Evolutionary conservation across 2,113 vertebrate genomes (phyloP).

Genomic region (Oenanthe oenanthe): DNA sequence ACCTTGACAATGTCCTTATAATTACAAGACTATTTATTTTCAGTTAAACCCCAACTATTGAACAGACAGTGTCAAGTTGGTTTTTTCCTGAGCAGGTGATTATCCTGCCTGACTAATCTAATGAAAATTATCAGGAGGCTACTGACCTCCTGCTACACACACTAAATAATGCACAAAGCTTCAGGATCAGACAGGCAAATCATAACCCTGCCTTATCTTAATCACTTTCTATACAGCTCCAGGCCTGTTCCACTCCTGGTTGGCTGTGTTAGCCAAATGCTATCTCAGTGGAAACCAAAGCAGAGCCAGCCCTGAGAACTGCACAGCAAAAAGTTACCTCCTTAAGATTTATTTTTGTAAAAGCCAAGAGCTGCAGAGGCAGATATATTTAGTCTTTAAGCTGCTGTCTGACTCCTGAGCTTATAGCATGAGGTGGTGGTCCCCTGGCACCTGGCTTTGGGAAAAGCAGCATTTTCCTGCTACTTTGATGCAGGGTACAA

Average conservation of each 20-base stretch:
- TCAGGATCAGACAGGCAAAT: slow-evolving; percentile 62
- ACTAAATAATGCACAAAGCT: slow-evolving; percentile 65
- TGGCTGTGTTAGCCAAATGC: slow-evolving; percentile 26
- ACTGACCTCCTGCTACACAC: slow-evolving; percentile 62
- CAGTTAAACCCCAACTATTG: slow-evolving; percentile 54
- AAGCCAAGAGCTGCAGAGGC: slow-evolving; percentile 21
- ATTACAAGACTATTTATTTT: slow-evolving; percentile 68
- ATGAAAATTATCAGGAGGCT: slow-evolving; percentile 65
- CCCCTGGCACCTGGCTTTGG: neutral
- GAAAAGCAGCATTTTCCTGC: neutral
- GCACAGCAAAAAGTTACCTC: slow-evolving; percentile 13
- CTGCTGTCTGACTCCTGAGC: neutral
- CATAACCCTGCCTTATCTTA: slow-evolving; percentile 62
- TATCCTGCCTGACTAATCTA: slow-evolving; percentile 65
- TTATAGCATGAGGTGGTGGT: neutral
- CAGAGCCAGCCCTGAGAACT: neutral
- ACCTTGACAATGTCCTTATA: slow-evolving; percentile 59
- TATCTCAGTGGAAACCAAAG: slow-evolving; percentile 25
- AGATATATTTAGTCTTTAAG: slow-evolving; percentile 23
- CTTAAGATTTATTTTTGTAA: neutral
- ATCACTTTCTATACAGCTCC: slow-evolving; percentile 52
- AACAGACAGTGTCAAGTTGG: slow-evolving; percentile 40
- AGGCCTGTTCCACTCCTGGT: slow-evolving; percentile 33
- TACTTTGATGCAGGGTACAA: neutral
- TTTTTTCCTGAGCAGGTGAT: slow-evolving; percentile 54